Evolutionary conservation across 1,140 invertebrate genomes (phyloP).

Genomic region (Leucophenga varia): DNA sequence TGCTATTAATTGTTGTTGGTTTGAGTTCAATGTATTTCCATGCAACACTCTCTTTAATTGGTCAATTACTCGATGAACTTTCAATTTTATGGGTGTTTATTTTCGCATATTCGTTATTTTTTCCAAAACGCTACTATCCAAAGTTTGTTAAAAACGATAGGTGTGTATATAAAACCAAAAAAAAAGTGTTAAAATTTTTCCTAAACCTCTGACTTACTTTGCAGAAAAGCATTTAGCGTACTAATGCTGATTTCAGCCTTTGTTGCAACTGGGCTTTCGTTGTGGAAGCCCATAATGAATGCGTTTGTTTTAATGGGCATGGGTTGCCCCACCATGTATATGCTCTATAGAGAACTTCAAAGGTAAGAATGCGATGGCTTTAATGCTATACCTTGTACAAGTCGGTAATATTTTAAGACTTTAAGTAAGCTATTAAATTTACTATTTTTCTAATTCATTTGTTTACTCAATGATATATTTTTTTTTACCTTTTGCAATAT

Average conservation of each 20-base stretch:
- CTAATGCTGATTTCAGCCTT: conserved; percentile 63
- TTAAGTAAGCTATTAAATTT: too few species aligned
- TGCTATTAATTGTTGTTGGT: conserved; percentile 75
- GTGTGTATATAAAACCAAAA: conserved; percentile 56
- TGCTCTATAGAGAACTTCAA: conserved; percentile 67
- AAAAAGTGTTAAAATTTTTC: neutral
- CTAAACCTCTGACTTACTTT: conserved; percentile 29
- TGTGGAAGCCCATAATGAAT: conserved; percentile 74
- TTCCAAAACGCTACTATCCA: conserved; percentile 70
- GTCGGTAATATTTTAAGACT: too few species aligned
- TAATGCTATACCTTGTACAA: too few species aligned
- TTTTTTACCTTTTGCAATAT: too few species aligned
- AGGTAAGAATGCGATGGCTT: too few species aligned
- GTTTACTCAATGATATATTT: too few species aligned
- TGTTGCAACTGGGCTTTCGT: conserved; percentile 66
- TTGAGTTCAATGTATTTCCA: conserved; percentile 80
- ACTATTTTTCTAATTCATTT: too few species aligned
- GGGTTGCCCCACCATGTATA: conserved; percentile 67
- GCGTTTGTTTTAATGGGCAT: conserved; percentile 78
- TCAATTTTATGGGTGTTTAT: conserved; percentile 80
- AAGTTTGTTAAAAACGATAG: conserved; percentile 66
- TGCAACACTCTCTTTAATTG: conserved; percentile 77
- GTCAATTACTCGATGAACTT: conserved; percentile 76
- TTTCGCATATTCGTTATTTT: conserved; percentile 73
- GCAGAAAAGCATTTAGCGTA: conserved; percentile 60